Base-by-base conservation (phyloP, 2,797 vertebrate genomes). In the Mormyrops boulengeri region DNA sequence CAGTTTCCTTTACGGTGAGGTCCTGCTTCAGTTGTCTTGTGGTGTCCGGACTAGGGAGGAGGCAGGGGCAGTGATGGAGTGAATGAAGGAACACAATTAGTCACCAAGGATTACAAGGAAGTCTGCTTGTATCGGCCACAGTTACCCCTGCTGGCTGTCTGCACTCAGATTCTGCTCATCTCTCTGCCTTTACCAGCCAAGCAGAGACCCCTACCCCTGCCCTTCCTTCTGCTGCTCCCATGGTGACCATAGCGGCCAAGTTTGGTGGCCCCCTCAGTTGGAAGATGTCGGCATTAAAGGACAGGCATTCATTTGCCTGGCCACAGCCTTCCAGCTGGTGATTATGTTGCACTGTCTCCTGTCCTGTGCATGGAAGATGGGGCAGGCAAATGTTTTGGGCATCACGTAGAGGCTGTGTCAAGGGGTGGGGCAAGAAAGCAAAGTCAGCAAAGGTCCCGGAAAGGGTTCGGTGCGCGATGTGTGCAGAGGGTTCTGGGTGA, bases 401-500 rank as follows among this genome's bases (percentile, higher is more conserved):
- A 17, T 80, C 38, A 80, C 17, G 2, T 38, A 41, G 2, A 80
- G 14, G 14, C 38, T 8, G 73, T 80, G 38, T 77, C 30, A 19
- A 41, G 34, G 34, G 69, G 34, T 14, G 77, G 77, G 38, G 7
- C 34, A 41, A 41, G 77, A 84, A n/a, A n/a, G 41, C 38, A 1
- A 3, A 44, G 17, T 49, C 6, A 50, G 82, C 22, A 52, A 6
- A 52, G 44, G 22, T 30, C 12, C 82, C 0, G 92, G 94, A 93
- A 90, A 95, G 92, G 93, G 94, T 94, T 95, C 94, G 95, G 92
- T 92, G 93, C 91, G 93, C 92, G 93, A 91, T 38, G 93, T 93
- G 92, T 91, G 89, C 89, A 57, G 91, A 60, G 53, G 26, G 90
- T 91, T 91, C 85, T 26, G 91, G 92, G 91, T 91, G 73, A 30